Conservation (phyloP, 2,113 vertebrate species). For the Willisornis vidua region DNA sequence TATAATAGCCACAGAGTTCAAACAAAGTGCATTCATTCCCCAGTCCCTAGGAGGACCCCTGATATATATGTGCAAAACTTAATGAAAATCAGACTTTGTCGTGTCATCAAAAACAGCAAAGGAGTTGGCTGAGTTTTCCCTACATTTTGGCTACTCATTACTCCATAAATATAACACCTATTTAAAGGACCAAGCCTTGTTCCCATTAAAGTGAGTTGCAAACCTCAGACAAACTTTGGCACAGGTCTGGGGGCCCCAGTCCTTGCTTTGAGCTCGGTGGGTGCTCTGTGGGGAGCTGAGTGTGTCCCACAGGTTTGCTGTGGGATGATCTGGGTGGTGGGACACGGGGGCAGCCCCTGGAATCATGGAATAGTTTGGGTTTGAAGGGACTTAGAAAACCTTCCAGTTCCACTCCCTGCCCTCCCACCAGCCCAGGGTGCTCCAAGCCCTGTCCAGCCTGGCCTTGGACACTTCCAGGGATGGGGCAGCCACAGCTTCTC, state of each 20-base stretch:
- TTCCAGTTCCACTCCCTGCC: not conserved
- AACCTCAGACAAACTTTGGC: not conserved
- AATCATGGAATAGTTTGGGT: not conserved
- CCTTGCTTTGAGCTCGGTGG: fast-evolving
- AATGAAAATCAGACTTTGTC: slow-evolving; percentile 67
- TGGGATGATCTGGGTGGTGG: fast-evolving
- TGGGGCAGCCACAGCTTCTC: not conserved
- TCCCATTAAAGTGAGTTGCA: not conserved
- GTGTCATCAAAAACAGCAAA: slow-evolving; percentile 61
- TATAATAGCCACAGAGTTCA: slow-evolving; percentile 66
- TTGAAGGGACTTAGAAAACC: fast-evolving
- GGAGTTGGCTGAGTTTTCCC: slow-evolving; percentile 21
- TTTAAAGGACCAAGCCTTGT: slow-evolving; percentile 22
- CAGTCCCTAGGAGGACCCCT: slow-evolving; percentile 56
- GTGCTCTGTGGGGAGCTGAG: not conserved
- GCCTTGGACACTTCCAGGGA: not conserved
- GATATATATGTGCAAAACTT: slow-evolving; percentile 60
- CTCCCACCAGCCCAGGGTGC: not conserved
- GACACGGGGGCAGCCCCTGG: fast-evolving
- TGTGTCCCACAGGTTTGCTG: fast-evolving
- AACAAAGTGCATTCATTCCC: slow-evolving; percentile 64
- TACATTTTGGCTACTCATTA: not conserved
- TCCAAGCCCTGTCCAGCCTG: not conserved
- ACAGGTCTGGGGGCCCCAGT: not conserved
- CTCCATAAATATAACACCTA: slow-evolving; percentile 63